Evolutionary conservation across 53 echinoderm and acorn worm genomes (phyloP).

Genomic region (Echinarachnius parma): DNA sequence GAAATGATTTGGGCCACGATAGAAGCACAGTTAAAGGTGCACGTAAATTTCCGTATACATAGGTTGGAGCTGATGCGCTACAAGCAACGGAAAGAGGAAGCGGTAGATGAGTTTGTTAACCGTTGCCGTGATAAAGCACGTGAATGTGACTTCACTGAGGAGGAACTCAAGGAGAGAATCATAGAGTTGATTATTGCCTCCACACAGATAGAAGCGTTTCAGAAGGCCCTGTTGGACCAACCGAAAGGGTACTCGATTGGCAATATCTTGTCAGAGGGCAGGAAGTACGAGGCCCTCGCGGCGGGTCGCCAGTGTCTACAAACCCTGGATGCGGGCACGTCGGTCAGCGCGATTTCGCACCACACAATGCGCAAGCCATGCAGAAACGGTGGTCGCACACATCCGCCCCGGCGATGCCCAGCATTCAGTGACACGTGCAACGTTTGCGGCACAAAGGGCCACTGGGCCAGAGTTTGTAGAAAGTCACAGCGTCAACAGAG

Average conservation of each 20-base stretch:
- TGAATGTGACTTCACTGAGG: conserved; percentile 41
- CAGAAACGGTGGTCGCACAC: too few species aligned
- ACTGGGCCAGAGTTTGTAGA: too few species aligned
- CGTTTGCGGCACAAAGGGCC: too few species aligned
- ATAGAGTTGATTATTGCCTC: conserved; percentile 56
- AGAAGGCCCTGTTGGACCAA: conserved; percentile 24
- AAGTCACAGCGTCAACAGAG: too few species aligned
- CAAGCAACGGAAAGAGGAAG: conserved; percentile 35
- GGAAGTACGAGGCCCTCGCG: conserved; percentile 54
- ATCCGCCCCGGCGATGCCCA: too few species aligned
- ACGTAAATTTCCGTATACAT: conserved; percentile 60
- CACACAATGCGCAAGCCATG: too few species aligned
- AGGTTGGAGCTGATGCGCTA: conserved; percentile 54
- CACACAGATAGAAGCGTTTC: conserved; percentile 46
- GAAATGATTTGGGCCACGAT: conserved; percentile 52
- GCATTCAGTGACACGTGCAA: too few species aligned
- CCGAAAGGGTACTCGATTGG: conserved; percentile 29
- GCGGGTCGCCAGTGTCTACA: conserved; percentile 17
- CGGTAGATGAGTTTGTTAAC: conserved; percentile 55
- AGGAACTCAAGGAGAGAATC: conserved; percentile 44
- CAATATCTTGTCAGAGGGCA: conserved; percentile 31
- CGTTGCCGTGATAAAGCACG: conserved; percentile 50
- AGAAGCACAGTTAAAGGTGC: conserved; percentile 47
- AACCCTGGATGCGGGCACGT: too few species aligned
- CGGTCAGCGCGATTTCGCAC: too few species aligned